Percentiles rank a stretch among this genome's conserved stretches.
These are phyloP conservation scores for Selene dorsalis DNA, from an alignment of 2,797 vertebrate species.

Conservation along the genomic window DNA sequence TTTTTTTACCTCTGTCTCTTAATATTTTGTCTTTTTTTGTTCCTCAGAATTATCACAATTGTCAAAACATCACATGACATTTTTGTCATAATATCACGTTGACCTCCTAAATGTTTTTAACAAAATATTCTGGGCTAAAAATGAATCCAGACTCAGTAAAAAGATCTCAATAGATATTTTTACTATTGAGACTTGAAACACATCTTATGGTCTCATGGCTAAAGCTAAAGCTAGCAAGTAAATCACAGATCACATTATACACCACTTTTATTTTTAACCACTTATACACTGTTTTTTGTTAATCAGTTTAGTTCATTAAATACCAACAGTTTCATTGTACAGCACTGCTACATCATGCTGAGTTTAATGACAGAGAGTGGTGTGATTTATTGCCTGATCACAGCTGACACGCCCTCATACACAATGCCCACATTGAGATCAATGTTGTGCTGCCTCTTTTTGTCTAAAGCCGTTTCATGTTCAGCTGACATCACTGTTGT, in stretches of 20 bases:
- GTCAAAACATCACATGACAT: too few relatives aligned
- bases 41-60: too few relatives aligned
- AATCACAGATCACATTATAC: not conserved
- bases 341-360: not conserved
- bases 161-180: not conserved
- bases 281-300: not conserved
- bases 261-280: too few relatives aligned
- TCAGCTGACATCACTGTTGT: constrained; percentile 19
- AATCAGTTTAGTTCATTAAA: not conserved
- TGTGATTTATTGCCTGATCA: not conserved
- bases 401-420: not conserved
- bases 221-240: not conserved
- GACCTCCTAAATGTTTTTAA: not conserved
- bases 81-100: not conserved
- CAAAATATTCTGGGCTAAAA: not conserved
- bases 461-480: constrained; percentile 18
- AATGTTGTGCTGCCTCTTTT: constrained; percentile 11
- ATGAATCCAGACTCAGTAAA: not conserved
- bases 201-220: not conserved
- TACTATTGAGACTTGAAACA: not conserved
- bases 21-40: too few relatives aligned
- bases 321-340: not conserved
- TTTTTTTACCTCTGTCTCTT: too few relatives aligned
- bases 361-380: not conserved
- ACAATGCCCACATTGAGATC: not conserved